Evolutionary conservation across 2,113 vertebrate genomes (phyloP).

Genomic region (Oreocharis arfaki): DNA sequence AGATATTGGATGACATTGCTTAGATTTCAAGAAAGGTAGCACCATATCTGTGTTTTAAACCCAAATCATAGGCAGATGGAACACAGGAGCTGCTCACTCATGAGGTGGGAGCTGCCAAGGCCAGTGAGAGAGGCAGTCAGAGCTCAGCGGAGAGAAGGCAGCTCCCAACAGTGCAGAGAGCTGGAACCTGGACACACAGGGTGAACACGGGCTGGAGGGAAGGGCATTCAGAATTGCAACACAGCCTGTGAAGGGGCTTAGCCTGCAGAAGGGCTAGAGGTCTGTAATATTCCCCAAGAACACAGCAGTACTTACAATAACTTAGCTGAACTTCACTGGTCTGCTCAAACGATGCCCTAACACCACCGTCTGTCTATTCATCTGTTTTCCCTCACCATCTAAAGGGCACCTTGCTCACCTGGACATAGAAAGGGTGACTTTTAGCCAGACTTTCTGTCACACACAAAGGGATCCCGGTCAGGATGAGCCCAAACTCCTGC

Average conservation of each 20-base stretch:
- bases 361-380: accelerated
- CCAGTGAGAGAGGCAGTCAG: not conserved
- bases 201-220: not conserved
- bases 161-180: not conserved
- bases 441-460: not conserved
- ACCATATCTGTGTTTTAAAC: not conserved
- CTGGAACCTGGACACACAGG: not conserved
- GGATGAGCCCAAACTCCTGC: not conserved
- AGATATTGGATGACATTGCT: not conserved
- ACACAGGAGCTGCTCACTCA: not conserved
- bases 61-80: not conserved
- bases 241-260: not conserved
- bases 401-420: not conserved
- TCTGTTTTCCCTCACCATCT: not conserved
- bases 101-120: not conserved
- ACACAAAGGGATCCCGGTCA: not conserved
- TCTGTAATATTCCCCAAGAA: not conserved
- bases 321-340: not conserved
- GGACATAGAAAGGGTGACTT: not conserved
- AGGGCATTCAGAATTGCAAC: not conserved
- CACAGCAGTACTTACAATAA: not conserved
- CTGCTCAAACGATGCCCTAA: not conserved
- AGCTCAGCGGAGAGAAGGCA: not conserved
- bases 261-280: not conserved
- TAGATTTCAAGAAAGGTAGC: not conserved